Percentiles rank a stretch among this genome's conserved stretches.
Conservation (phyloP, 35 echinoderm and acorn worm genomes). For the Diadema setosum region DNA sequence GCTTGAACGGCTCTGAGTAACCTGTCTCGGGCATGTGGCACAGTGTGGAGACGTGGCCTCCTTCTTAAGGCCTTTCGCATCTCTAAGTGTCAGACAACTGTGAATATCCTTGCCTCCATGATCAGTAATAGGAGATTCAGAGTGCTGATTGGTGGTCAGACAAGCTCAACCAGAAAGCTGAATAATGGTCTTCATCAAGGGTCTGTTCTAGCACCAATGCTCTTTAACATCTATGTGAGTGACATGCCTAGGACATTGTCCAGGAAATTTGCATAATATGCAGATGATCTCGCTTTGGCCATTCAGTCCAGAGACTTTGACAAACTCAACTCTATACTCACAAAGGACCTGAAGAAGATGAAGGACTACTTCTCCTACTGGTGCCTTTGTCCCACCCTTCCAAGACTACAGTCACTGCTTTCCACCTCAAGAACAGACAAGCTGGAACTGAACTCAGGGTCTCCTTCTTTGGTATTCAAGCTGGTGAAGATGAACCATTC, state of each 20-base stretch:
- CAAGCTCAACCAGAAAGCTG: background rate
- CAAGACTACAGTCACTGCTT: background rate
- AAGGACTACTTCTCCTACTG: background rate
- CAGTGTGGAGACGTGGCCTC: background rate
- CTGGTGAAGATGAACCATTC: background rate
- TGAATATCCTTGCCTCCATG: background rate
- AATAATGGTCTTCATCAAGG: background rate
- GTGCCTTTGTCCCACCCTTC: background rate
- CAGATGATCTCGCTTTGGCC: constrained; percentile 1
- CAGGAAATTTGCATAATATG: background rate
- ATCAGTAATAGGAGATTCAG: background rate
- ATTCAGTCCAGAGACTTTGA: background rate
- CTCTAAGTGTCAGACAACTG: background rate
- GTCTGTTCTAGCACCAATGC: background rate
- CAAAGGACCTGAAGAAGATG: no score
- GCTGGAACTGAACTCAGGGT: background rate
- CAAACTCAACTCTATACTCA: background rate
- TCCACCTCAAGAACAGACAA: background rate
- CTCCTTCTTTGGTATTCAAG: background rate
- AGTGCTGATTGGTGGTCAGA: background rate
- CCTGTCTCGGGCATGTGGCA: background rate
- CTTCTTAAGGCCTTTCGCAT: background rate
- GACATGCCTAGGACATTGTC: background rate
- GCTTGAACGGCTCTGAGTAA: background rate
- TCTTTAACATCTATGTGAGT: background rate